Conservation (phyloP, 2,888 invertebrate species). For the Charanyca ferruginea region DNA sequence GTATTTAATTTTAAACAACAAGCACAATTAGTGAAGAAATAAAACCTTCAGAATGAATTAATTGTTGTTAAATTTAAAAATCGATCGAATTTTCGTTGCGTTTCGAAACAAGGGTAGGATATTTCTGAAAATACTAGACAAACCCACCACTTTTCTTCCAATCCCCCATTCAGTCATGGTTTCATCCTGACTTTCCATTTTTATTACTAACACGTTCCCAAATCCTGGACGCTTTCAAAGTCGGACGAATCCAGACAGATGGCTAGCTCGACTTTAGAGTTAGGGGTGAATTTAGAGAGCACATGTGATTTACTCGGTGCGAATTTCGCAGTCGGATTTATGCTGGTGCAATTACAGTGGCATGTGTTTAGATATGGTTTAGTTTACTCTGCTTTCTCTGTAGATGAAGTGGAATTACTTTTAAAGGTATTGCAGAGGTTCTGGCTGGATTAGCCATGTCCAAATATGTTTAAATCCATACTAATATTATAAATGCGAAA, state of each 20-base stretch:
- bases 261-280: conserved; percentile 57
- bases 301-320: conserved; percentile 53
- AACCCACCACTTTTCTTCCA: conserved; percentile 28
- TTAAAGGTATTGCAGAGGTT: too few species aligned
- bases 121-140: too few species aligned
- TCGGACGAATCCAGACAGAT: conserved; percentile 62
- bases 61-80: too few species aligned
- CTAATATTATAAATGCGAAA: too few species aligned
- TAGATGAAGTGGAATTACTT: not conserved
- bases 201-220: conserved; percentile 59
- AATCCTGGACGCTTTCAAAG: conserved; percentile 54
- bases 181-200: conserved; percentile 45
- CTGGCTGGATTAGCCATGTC: too few species aligned
- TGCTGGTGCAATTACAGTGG: conserved; percentile 40
- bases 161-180: conserved; percentile 38
- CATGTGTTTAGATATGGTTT: conserved; percentile 33
- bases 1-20: too few species aligned
- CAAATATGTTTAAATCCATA: too few species aligned
- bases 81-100: too few species aligned
- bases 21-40: too few species aligned
- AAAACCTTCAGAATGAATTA: too few species aligned
- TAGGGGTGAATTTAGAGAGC: conserved; percentile 47
- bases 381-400: not conserved
- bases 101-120: too few species aligned
- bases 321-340: conserved; percentile 51